These are phyloP conservation scores for Euphonia xanthogaster DNA, from an alignment of 2,797 vertebrate species.

Conservation along the genomic window DNA sequence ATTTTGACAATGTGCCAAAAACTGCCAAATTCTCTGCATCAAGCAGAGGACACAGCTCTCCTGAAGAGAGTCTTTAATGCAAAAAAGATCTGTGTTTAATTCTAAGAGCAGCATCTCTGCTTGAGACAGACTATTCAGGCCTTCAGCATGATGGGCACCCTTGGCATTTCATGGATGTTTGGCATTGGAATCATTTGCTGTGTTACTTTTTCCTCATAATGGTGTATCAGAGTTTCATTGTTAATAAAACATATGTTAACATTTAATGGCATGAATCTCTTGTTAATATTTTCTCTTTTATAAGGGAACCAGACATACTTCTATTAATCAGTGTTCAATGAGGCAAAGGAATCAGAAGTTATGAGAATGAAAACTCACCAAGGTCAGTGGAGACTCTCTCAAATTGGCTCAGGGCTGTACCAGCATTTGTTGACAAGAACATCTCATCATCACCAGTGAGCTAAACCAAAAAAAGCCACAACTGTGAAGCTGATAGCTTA, in stretches of 20 bases:
- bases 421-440: constrained; percentile 90
- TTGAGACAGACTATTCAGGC: neutral
- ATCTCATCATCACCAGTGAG: constrained; percentile 89
- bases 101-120: neutral
- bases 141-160: neutral
- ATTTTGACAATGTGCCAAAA: neutral
- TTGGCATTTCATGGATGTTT: neutral
- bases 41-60: neutral
- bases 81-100: neutral
- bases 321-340: neutral
- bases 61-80: neutral
- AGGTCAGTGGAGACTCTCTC: constrained; percentile 89
- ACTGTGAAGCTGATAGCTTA: neutral
- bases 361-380: constrained; percentile 76
- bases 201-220: neutral
- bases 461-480: constrained; percentile 66
- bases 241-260: neutral
- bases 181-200: neutral
- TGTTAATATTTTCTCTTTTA: neutral
- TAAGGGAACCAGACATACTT: neutral
- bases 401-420: constrained; percentile 91
- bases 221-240: neutral
- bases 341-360: neutral
- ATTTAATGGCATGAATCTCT: neutral
- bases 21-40: neutral